phyloP scores from a whole-genome alignment of 2,797 vertebrate species.

The Botia almorhae region DNA sequence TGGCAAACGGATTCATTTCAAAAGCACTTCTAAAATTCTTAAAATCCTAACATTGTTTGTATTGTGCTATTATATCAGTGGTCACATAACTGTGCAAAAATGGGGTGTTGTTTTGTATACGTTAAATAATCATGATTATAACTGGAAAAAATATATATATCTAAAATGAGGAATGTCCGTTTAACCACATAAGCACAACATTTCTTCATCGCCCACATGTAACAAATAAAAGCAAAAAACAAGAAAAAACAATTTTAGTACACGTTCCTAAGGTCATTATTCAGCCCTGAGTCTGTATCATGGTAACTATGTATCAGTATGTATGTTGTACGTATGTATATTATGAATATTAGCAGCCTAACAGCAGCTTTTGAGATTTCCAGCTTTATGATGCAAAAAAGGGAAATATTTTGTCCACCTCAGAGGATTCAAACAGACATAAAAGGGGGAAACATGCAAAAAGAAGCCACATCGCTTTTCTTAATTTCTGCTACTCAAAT shows the following conservation, averaged over 20 bases:
- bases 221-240: constrained; percentile 45
- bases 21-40: constrained; percentile 38
- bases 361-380: constrained; percentile 26
- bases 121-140: constrained; percentile 69
- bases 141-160: constrained; percentile 52
- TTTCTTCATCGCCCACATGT: constrained; percentile 65
- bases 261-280: constrained; percentile 29
- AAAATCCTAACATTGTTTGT: constrained; percentile 15
- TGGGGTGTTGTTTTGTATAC: constrained; percentile 57
- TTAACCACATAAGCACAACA: constrained; percentile 69
- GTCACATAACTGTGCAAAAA: constrained; percentile 48
- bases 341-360: constrained; percentile 42
- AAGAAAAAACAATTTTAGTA: constrained; percentile 53
- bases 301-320: constrained; percentile 52
- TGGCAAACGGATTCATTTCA: not conserved
- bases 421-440: constrained; percentile 45
- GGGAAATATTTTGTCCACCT: constrained; percentile 47
- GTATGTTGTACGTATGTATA: constrained; percentile 55
- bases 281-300: constrained; percentile 42
- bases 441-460: constrained; percentile 16
- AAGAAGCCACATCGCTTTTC: not conserved
- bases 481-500: not conserved
- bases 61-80: constrained; percentile 13
- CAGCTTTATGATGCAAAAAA: constrained; percentile 43
- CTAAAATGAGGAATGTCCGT: constrained; percentile 49